Evolutionary conservation across 2,113 vertebrate species (phyloP).

Genomic region (Siniperca knerii): DNA sequence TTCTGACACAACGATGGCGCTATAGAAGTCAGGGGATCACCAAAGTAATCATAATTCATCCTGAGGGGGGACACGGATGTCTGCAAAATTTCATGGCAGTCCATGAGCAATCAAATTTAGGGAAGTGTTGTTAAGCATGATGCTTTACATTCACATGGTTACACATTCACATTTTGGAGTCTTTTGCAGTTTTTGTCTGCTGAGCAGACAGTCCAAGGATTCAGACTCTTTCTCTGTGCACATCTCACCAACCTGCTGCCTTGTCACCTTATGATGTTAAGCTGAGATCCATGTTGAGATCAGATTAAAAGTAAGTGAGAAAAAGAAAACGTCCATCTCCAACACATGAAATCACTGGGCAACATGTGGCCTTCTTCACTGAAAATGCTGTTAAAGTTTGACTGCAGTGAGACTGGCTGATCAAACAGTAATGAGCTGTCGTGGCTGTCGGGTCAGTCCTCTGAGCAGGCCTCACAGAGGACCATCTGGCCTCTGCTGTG

Average conservation of each 20-base stretch:
- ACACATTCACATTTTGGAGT: background rate
- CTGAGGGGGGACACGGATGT: background rate
- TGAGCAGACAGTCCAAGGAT: background rate
- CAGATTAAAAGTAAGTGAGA: background rate
- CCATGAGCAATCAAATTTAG: background rate
- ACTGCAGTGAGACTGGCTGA: slow-evolving; percentile 52
- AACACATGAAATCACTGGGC: background rate
- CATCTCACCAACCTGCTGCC: slow-evolving; percentile 1
- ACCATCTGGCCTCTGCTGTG: slow-evolving; percentile 63
- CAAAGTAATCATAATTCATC: background rate
- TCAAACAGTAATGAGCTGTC: slow-evolving; percentile 64
- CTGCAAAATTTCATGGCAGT: background rate
- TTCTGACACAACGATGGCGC: background rate
- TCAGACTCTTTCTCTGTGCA: background rate
- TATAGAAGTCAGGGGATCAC: too few species aligned
- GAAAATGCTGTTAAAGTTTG: slow-evolving; percentile 29
- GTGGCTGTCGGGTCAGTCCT: slow-evolving; percentile 38
- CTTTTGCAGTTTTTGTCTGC: background rate
- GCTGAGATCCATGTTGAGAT: background rate
- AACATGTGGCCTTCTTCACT: slow-evolving; percentile 29
- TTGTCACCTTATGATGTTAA: background rate
- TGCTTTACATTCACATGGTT: background rate
- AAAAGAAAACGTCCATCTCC: background rate
- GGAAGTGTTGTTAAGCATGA: background rate
- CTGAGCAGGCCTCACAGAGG: slow-evolving; percentile 30